These are phyloP conservation scores for Protobothrops mucrosquamatus DNA, from an alignment of 2,113 vertebrate species.

Conservation along the genomic window DNA sequence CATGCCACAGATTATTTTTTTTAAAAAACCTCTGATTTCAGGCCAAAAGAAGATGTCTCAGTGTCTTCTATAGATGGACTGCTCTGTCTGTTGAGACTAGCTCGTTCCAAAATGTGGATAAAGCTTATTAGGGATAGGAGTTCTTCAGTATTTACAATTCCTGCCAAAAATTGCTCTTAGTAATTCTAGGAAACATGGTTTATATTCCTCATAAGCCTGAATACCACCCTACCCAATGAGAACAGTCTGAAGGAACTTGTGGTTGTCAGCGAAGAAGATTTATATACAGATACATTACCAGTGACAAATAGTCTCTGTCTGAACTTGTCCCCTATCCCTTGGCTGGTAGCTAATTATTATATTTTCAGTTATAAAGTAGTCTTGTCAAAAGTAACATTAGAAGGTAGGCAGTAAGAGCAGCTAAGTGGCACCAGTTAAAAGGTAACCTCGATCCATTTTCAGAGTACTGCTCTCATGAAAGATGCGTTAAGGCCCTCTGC, in stretches of 20 bases:
- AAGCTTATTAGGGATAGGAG: neutral
- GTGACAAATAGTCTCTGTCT: constrained; percentile 35
- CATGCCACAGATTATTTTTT: neutral
- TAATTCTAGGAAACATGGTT: neutral
- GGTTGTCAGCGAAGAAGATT: neutral
- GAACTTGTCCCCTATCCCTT: constrained; percentile 19
- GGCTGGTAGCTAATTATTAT: constrained; percentile 23
- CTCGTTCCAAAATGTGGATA: neutral
- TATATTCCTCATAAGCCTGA: neutral
- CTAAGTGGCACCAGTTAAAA: neutral
- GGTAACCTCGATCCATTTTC: neutral
- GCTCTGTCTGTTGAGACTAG: neutral
- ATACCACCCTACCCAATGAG: too few relatives aligned
- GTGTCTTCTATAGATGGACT: neutral
- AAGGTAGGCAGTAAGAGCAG: constrained; percentile 1
- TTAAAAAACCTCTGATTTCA: neutral
- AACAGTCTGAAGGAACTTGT: too few relatives aligned
- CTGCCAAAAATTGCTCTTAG: neutral
- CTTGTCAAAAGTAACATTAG: constrained; percentile 7
- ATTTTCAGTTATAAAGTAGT: constrained; percentile 19
- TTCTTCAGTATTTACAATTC: neutral
- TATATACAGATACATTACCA: constrained; percentile 15
- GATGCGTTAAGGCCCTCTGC: neutral
- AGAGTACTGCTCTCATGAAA: constrained; percentile 1
- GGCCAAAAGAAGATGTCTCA: neutral